Conservation (phyloP, 2,888 invertebrate genomes). For the Mesorhabditis sp. region DNA sequence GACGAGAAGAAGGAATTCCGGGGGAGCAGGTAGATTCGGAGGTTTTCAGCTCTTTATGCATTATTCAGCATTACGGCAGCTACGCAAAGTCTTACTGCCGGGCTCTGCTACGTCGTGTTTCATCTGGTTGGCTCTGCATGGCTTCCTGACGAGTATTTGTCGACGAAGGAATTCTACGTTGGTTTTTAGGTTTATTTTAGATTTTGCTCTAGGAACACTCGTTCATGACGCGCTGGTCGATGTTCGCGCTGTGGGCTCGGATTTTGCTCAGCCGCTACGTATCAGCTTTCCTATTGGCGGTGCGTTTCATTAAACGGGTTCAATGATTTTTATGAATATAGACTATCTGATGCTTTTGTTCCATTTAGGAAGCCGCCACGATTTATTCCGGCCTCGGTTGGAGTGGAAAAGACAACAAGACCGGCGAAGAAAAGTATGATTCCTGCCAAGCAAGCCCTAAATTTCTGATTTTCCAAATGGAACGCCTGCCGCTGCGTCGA, state of each 20-base stretch:
- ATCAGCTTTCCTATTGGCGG: neutral
- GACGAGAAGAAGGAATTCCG: slow-evolving; percentile 5
- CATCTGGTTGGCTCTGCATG: neutral
- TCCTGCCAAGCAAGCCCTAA: neutral
- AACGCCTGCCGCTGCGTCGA: neutral
- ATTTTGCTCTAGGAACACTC: slow-evolving; percentile 1
- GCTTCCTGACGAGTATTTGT: neutral
- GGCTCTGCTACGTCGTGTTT: neutral
- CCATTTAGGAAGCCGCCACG: neutral
- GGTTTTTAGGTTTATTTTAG: neutral
- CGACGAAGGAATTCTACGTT: neutral
- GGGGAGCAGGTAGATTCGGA: neutral
- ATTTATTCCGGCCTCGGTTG: neutral
- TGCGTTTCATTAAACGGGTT: neutral
- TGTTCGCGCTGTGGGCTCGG: neutral
- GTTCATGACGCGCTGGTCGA: neutral
- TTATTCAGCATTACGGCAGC: neutral
- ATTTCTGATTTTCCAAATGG: neutral
- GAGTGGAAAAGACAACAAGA: neutral
- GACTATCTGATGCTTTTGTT: neutral
- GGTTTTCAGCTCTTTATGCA: too few relatives aligned
- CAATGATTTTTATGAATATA: neutral
- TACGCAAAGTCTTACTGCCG: neutral
- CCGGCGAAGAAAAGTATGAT: neutral
- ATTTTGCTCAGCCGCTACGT: neutral